These are phyloP conservation scores for Gallinago media DNA, from an alignment of 2,113 vertebrate species.

Conservation along the genomic window DNA sequence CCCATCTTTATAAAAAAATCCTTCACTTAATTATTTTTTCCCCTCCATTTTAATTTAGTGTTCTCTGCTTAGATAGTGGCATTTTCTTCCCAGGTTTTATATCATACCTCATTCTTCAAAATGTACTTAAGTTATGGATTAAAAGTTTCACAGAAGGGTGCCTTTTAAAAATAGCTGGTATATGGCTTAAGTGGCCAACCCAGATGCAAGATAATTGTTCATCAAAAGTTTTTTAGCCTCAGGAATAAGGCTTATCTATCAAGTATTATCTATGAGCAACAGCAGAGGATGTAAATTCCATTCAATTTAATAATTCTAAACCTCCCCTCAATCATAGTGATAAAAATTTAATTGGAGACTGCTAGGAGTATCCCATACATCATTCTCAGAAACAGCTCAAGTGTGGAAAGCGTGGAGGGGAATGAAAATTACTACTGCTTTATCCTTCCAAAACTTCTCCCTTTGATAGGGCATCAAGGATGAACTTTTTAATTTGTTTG, in stretches of 20 bases:
- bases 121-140: background rate
- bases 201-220: background rate
- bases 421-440: background rate
- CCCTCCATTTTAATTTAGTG: background rate
- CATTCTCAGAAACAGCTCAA: background rate
- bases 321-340: background rate
- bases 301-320: background rate
- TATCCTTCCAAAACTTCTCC: background rate
- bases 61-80: background rate
- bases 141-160: background rate
- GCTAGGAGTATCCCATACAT: background rate
- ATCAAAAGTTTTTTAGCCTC: background rate
- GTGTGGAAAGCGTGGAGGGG: rapidly evolving
- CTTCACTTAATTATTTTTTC: background rate
- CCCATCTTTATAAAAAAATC: background rate
- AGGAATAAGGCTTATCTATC: background rate
- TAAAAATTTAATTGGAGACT: background rate
- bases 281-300: background rate
- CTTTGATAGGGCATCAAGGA: background rate
- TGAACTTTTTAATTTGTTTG: background rate
- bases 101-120: background rate
- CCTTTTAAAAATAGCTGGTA: background rate
- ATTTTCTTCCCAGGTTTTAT: background rate
- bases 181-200: background rate
- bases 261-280: background rate